phyloP scores from a whole-genome alignment of 1,140 invertebrate species.

The Mya arenaria region DNA sequence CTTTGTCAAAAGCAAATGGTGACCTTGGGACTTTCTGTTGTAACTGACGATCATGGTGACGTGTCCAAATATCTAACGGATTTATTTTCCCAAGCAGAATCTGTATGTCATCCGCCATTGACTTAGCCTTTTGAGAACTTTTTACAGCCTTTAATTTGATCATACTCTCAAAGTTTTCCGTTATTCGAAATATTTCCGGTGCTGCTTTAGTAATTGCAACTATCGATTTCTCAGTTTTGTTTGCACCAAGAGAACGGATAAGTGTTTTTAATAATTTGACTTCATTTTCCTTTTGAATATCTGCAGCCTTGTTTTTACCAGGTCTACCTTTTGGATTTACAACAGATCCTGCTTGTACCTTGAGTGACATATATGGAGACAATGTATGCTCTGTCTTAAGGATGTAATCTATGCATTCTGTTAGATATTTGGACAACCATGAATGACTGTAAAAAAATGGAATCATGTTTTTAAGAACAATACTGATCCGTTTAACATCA shows the following conservation, averaged over 20 bases:
- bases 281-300: constrained; percentile 59
- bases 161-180: constrained; percentile 36
- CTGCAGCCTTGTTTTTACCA: constrained; percentile 55
- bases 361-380: neutral
- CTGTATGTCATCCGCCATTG: neutral
- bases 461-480: constrained; percentile 45
- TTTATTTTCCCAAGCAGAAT: no score
- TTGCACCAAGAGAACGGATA: constrained; percentile 47
- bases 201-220: constrained; percentile 52
- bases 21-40: no score
- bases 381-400: constrained; percentile 50
- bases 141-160: neutral
- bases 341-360: constrained; percentile 41
- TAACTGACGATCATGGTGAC: no score
- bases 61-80: no score
- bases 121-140: neutral
- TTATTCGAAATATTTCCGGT: constrained; percentile 36
- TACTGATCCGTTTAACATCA: constrained; percentile 44
- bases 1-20: no score
- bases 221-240: constrained; percentile 57
- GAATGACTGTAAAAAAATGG: constrained; percentile 59
- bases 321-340: constrained; percentile 36
- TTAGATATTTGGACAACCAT: constrained; percentile 51
- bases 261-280: constrained; percentile 48
- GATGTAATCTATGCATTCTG: constrained; percentile 59